A percentile compares a stretch with the other conserved stretches of the same genome.
Conservation (phyloP, 2,888 invertebrate species). For the Phortica magna region DNA sequence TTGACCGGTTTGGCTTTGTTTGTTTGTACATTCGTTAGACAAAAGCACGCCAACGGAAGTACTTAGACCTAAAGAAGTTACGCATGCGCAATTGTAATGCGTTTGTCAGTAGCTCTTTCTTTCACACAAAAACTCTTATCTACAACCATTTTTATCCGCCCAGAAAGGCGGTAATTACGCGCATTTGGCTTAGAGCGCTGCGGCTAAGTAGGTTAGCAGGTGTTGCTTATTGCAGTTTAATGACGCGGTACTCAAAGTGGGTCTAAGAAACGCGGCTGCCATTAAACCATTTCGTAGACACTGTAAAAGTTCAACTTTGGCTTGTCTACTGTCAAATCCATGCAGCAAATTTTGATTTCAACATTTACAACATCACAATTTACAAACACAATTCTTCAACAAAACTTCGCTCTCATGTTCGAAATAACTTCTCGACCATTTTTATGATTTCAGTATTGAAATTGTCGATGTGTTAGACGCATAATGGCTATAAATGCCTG, state of each 20-base stretch:
- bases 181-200: neutral
- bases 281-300: too few relatives aligned
- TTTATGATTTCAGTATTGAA: neutral
- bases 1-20: constrained; percentile 2
- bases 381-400: too few relatives aligned
- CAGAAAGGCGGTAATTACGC: neutral
- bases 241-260: constrained; percentile 41
- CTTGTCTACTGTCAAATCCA: too few relatives aligned
- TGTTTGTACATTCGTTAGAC: neutral
- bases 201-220: constrained; percentile 56
- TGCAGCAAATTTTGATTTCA: too few relatives aligned
- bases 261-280: neutral
- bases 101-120: constrained; percentile 29
- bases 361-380: too few relatives aligned
- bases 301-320: too few relatives aligned
- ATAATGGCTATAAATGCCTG: constrained; percentile 39
- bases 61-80: constrained; percentile 42
- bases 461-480: neutral
- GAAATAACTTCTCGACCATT: neutral
- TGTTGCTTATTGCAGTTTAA: constrained; percentile 41
- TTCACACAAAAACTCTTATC: neutral
- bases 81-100: constrained; percentile 59
- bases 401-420: too few relatives aligned
- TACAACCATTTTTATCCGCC: neutral
- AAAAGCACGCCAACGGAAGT: neutral